Percentiles rank a stretch among this genome's conserved stretches.
These are phyloP conservation scores for Pollimyrus isidori DNA, from an alignment of 2,113 vertebrate species.

Conservation along the genomic window DNA sequence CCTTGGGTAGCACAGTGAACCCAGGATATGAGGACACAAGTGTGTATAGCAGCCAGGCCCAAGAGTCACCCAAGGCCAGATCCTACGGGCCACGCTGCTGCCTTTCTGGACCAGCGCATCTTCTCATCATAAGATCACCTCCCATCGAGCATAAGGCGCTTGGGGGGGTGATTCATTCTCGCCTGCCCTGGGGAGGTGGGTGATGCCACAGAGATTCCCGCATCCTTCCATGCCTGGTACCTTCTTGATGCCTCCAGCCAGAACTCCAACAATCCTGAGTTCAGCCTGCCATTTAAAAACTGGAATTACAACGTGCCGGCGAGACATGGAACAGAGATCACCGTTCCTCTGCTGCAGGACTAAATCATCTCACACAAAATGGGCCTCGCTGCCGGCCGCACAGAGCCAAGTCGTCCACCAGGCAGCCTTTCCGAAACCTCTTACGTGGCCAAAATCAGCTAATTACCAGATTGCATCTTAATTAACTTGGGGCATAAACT, in stretches of 20 bases:
- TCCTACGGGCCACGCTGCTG: constrained; percentile 30
- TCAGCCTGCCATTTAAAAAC: not conserved
- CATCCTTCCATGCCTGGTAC: not conserved
- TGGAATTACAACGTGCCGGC: not conserved
- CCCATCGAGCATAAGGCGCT: not conserved
- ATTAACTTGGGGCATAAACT: constrained; percentile 4
- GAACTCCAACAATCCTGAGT: not conserved
- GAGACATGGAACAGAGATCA: not conserved
- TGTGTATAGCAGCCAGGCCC: not conserved
- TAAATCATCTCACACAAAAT: not conserved
- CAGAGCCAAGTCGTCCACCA: not conserved
- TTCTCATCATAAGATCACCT: constrained; percentile 9
- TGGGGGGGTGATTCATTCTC: not conserved
- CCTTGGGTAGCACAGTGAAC: not conserved
- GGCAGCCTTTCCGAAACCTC: not conserved
- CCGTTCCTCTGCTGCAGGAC: not conserved
- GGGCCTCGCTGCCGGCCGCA: not conserved
- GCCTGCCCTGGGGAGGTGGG: not conserved
- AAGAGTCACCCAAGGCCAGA: not conserved
- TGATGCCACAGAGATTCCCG: not conserved
- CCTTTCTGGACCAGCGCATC: not conserved
- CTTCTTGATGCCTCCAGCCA: not conserved
- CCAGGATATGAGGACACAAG: not conserved
- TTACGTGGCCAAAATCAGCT: constrained; percentile 2
- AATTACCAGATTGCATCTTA: constrained; percentile 25